Percentiles rank a stretch among this genome's conserved stretches.
phyloP scores from a whole-genome alignment of 2,888 invertebrate genomes.

The Andrena dorsata region DNA sequence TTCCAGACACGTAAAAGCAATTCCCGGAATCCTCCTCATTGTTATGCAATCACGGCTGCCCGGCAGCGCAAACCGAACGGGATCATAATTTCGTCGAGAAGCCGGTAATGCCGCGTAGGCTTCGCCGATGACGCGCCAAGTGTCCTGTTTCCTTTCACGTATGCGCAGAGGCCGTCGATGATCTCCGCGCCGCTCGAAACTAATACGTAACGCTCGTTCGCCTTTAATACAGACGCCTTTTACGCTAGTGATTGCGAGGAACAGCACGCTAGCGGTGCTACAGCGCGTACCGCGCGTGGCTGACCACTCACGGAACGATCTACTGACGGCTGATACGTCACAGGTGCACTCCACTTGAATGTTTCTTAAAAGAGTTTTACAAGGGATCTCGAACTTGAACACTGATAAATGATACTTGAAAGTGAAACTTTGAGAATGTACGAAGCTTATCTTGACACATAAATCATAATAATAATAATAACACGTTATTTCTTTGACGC shows the following conservation, averaged over 20 bases:
- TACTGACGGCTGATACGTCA: not conserved
- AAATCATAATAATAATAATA: too few species aligned
- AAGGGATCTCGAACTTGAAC: too few species aligned
- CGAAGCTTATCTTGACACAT: too few species aligned
- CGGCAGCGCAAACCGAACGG: constrained; percentile 74
- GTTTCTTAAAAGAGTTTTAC: too few species aligned
- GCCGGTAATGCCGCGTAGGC: constrained; percentile 60
- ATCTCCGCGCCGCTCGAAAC: too few species aligned
- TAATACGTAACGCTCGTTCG: too few species aligned
- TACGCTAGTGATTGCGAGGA: not conserved
- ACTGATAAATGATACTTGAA: too few species aligned
- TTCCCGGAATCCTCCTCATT: constrained; percentile 83
- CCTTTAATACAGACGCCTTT: too few species aligned
- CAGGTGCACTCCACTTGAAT: not conserved
- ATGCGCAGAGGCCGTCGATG: constrained; percentile 2
- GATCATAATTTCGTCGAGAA: constrained; percentile 80
- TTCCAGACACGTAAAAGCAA: constrained; percentile 84
- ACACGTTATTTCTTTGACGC: too few species aligned
- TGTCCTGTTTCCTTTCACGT: constrained; percentile 66
- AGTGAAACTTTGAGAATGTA: too few species aligned
- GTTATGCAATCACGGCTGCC: constrained; percentile 82
- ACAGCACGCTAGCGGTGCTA: constrained; percentile 38
- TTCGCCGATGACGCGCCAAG: constrained; percentile 65
- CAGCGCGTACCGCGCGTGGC: not conserved
- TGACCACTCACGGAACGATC: constrained; percentile 1